Evolutionary conservation across 2,888 invertebrate genomes (phyloP).

Genomic region (Brachylomia viminalis): DNA sequence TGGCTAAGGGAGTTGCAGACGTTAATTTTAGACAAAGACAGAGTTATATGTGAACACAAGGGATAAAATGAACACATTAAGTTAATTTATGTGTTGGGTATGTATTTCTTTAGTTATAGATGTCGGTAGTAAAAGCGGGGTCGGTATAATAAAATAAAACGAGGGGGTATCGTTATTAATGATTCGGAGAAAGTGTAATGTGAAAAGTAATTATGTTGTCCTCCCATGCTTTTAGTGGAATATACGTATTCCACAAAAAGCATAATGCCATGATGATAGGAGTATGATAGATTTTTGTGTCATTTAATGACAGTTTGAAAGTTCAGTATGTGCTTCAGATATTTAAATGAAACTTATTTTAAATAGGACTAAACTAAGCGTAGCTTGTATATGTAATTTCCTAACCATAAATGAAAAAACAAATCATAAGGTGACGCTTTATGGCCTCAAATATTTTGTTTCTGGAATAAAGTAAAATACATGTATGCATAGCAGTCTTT

Average conservation of each 20-base stretch:
- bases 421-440: not conserved
- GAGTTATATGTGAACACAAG: slow-evolving; percentile 72
- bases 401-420: not conserved
- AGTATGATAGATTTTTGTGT: slow-evolving; percentile 6
- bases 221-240: slow-evolving; percentile 22
- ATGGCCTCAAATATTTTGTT: not conserved
- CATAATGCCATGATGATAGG: too few relatives aligned
- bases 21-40: slow-evolving; percentile 84
- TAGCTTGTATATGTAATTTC: not conserved
- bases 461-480: not conserved
- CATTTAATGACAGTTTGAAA: not conserved
- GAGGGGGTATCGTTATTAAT: slow-evolving; percentile 56
- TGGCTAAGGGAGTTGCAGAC: slow-evolving; percentile 73
- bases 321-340: not conserved
- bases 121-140: slow-evolving; percentile 46
- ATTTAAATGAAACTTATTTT: not conserved
- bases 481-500: slow-evolving; percentile 11
- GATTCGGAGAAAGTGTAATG: slow-evolving; percentile 45
- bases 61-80: slow-evolving; percentile 80
- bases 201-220: slow-evolving; percentile 46
- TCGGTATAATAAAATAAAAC: slow-evolving; percentile 58
- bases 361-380: too few relatives aligned
- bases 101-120: slow-evolving; percentile 67
- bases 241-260: too few relatives aligned
- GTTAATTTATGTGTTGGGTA: slow-evolving; percentile 80